Percentiles rank a stretch among this genome's conserved stretches.
These are phyloP conservation scores for Cetoscarus ocellatus DNA, from an alignment of 2,797 vertebrate species.

Conservation along the genomic window DNA sequence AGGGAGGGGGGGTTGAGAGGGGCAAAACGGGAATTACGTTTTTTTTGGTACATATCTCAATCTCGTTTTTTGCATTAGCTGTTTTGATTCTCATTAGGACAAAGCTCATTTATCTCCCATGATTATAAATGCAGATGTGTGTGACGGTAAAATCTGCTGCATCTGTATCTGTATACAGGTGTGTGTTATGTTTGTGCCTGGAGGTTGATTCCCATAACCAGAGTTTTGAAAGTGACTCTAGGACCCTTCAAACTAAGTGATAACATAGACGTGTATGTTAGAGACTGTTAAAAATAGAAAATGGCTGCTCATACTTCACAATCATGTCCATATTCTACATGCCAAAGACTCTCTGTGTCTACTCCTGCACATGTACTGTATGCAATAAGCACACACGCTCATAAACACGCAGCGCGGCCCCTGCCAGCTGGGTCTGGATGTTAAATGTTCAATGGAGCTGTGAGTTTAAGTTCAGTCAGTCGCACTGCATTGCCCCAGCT, in stretches of 20 bases:
- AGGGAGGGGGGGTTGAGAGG: slow-evolving; percentile 2
- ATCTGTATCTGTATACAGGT: slow-evolving; percentile 25
- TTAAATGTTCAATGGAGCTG: slow-evolving; percentile 79
- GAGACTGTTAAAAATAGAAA: background rate
- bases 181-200: slow-evolving; percentile 9
- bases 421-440: slow-evolving; percentile 78
- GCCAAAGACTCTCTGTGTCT: slow-evolving; percentile 4
- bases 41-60: slow-evolving; percentile 30
- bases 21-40: slow-evolving; percentile 37
- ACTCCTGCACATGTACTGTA: slow-evolving; percentile 35
- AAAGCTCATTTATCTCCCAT: slow-evolving; percentile 67
- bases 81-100: slow-evolving; percentile 59
- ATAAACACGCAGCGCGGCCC: slow-evolving; percentile 20
- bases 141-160: slow-evolving; percentile 68
- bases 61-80: slow-evolving; percentile 51
- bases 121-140: slow-evolving; percentile 72
- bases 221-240: slow-evolving; percentile 18
- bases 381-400: slow-evolving; percentile 18
- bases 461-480: slow-evolving; percentile 72
- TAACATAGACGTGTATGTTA: slow-evolving; percentile 1
- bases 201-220: slow-evolving; percentile 21
- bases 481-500: slow-evolving; percentile 61
- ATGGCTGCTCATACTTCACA: no score
- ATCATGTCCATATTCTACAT: background rate
- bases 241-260: slow-evolving; percentile 3